A percentile compares a stretch with the other conserved stretches of the same genome.
phyloP scores from a whole-genome alignment of 2,888 invertebrate genomes.

The Automeris io region DNA sequence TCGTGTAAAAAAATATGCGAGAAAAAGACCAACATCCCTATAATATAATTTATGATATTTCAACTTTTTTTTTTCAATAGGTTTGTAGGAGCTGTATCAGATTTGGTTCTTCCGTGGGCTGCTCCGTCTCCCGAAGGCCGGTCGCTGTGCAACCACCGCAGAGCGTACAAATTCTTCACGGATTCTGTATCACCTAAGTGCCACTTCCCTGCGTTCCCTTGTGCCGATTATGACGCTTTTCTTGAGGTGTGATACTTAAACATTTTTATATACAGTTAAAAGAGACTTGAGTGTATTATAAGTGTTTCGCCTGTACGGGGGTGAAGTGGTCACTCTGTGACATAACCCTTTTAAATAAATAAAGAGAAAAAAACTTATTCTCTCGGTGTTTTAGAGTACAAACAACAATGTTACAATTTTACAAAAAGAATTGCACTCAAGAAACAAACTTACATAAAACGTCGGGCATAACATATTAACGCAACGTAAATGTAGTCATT shows the following conservation, averaged over 20 bases:
- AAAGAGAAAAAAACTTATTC: too few species aligned
- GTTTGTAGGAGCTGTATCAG: conserved; percentile 93
- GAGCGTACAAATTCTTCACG: conserved; percentile 96
- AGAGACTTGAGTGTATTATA: too few species aligned
- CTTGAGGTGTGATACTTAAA: conserved; percentile 62
- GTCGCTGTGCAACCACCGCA: conserved; percentile 93
- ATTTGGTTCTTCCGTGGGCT: conserved; percentile 91
- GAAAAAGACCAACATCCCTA: too few species aligned
- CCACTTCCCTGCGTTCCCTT: conserved; percentile 94
- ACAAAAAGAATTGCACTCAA: too few species aligned
- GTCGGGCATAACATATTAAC: too few species aligned
- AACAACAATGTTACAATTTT: too few species aligned
- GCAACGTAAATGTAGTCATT: too few species aligned
- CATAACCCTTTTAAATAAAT: too few species aligned
- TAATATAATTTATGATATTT: neutral
- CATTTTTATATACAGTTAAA: neutral
- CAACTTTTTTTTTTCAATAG: conserved; percentile 22
- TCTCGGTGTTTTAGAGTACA: conserved; percentile 21
- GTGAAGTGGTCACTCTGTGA: too few species aligned
- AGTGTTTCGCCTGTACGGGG: too few species aligned
- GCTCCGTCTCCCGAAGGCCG: conserved; percentile 82
- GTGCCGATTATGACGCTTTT: conserved; percentile 90
- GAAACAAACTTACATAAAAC: too few species aligned
- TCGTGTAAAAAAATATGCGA: too few species aligned
- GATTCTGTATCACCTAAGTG: conserved; percentile 95